A percentile compares a stretch with the other conserved stretches of the same genome.
phyloP scores from a whole-genome alignment of 2,113 vertebrate species.

The Rhabdornis inornatus region DNA sequence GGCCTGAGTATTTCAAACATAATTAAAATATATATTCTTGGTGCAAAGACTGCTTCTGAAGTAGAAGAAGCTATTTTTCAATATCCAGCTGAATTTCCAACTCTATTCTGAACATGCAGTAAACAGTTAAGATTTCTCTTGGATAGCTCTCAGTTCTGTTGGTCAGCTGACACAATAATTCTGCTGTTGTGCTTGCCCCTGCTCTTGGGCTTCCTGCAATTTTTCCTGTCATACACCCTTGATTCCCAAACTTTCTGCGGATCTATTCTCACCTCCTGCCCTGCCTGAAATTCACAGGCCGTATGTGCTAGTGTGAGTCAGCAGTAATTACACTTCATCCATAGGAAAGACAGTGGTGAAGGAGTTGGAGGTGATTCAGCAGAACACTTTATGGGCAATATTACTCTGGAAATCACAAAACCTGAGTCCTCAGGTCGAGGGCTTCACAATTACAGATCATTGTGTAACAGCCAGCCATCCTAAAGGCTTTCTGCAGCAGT shows the following conservation, averaged over 20 bases:
- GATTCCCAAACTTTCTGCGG: background rate
- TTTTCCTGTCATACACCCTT: background rate
- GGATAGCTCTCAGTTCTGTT: background rate
- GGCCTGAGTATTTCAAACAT: background rate
- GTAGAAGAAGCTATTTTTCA: background rate
- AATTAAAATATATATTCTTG: background rate
- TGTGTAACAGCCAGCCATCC: background rate
- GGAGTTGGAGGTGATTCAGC: slow-evolving; percentile 15
- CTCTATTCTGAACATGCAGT: background rate
- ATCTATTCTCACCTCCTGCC: background rate
- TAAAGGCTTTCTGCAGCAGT: background rate
- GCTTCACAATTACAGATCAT: background rate
- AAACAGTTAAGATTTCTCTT: background rate
- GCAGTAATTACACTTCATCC: background rate
- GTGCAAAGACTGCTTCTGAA: background rate
- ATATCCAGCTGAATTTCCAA: background rate
- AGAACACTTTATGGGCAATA: background rate
- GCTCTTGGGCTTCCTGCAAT: background rate
- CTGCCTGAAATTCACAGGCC: background rate
- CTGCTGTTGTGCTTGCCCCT: background rate
- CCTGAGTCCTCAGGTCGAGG: background rate
- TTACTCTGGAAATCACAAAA: background rate
- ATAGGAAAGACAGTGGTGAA: background rate
- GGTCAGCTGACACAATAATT: background rate
- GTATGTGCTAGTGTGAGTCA: background rate